Conservation (phyloP, 2,797 vertebrate genomes). For the Kryptopterus vitreolus region DNA sequence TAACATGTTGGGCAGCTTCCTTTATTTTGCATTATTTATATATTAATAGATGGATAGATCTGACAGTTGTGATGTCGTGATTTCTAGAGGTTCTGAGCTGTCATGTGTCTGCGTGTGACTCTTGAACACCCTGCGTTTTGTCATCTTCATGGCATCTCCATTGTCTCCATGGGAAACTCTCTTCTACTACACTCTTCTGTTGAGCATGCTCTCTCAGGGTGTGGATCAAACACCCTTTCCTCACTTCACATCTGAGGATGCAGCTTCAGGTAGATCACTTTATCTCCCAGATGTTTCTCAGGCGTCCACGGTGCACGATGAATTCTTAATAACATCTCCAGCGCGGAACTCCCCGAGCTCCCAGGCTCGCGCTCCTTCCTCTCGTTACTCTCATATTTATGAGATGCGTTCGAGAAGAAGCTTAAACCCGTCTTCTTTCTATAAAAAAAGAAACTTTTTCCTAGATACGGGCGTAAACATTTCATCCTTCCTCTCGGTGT, state of each 20-base stretch:
- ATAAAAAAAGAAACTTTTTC: not conserved
- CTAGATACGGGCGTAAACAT: not conserved
- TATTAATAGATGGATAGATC: not conserved
- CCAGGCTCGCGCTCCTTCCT: not conserved
- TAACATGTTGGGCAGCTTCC: constrained; percentile 17
- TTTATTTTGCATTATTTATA: not conserved
- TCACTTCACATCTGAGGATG: too few relatives aligned
- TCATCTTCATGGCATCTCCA: too few relatives aligned
- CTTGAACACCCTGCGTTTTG: too few relatives aligned
- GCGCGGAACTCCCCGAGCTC: not conserved
- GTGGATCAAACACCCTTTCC: too few relatives aligned
- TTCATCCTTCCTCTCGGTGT: not conserved
- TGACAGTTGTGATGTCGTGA: too few relatives aligned
- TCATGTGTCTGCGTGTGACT: too few relatives aligned
- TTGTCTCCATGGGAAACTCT: too few relatives aligned
- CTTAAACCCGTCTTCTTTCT: not conserved
- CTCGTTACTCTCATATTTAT: not conserved
- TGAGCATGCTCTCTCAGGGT: too few relatives aligned
- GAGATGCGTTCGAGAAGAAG: not conserved
- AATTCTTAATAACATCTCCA: not conserved
- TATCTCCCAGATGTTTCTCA: not conserved
- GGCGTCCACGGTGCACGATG: not conserved
- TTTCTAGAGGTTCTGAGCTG: too few relatives aligned
- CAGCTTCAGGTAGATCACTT: not conserved
- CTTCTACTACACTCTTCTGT: too few relatives aligned